Evolutionary conservation across 2,888 invertebrate genomes (phyloP), one percentile per base, ranked within the genome.

Genomic region (Apamea sordens): DNA sequence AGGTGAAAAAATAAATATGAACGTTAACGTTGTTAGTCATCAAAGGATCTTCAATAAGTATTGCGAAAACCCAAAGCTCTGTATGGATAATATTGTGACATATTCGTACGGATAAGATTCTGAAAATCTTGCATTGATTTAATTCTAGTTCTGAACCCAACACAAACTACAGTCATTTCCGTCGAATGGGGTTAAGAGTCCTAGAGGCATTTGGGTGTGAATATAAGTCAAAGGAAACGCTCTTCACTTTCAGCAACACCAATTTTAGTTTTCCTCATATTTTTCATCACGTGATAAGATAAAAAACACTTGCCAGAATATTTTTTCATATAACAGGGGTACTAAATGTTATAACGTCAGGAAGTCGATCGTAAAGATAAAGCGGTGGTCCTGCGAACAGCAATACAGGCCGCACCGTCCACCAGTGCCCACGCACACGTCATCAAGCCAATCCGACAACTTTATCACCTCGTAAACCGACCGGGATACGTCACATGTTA

Each of bases 381-480:
- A 92, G 87, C 86, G 77, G 83, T 82, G 88, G 85, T 81, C 80
- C 63, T 53, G 88, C 80, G 84, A 86, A 87, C 85, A 86, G 85
- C 85, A 88, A 86, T 82, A 86, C 81, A 83, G 83, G 78, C 87
- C 88, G 83, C 85, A 74, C 84, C 85, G 75, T 80, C 76, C 83
- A 83, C 83, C 82, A 78, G 36, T 47, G 65, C 65, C 81, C 76
- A 77, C 86, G 77, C 73, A 78, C 86, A 77, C 87, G 88, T 90
- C 90, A 91, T 90, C 88, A 85, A 84, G 87, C 85, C 92, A 89
- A 92, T 92, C 89, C 89, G 88, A 90, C 91, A 91, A 91, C 91
- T 94, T 94, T 93, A 94, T 93, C 93, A 93, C 94, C 89, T 92
- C 94, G 90, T 94, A 94, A 94, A 94, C 87, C 90, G 89, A 88